Base-by-base conservation (phyloP, 1,140 invertebrate species). In the Brachionus calyciflorus region DNA sequence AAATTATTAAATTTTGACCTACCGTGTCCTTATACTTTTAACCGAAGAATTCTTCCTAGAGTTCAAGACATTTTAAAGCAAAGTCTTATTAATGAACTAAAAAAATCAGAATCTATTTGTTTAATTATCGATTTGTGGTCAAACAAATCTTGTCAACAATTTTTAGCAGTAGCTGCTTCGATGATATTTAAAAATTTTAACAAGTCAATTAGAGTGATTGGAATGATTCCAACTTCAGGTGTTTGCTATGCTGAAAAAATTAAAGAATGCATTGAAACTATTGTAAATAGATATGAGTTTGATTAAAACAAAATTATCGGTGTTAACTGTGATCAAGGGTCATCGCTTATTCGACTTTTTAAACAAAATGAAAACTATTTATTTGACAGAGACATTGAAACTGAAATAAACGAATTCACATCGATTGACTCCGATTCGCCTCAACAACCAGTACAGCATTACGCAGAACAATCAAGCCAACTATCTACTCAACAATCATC, bases 31-130 rank as follows among this genome's bases (percentile, higher is more conserved):
- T n/a, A n/a, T n/a, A n/a, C n/a, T n/a, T n/a, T n/a, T n/a, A n/a
- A n/a, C n/a, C n/a, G n/a, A n/a, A n/a, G n/a, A n/a, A n/a, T n/a
- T n/a, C n/a, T n/a, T n/a, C n/a, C n/a, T n/a, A n/a, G n/a, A n/a
- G n/a, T n/a, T n/a, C n/a, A n/a, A n/a, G n/a, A n/a, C n/a, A n/a
- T n/a, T n/a, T n/a, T n/a, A n/a, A n/a, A n/a, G n/a, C n/a, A n/a
- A n/a, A n/a, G n/a, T n/a, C n/a, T n/a, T n/a, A n/a, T n/a, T n/a
- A n/a, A n/a, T n/a, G n/a, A n/a, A n/a, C n/a, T n/a, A n/a, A n/a
- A n/a, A n/a, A n/a, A n/a, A n/a, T n/a, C n/a, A n/a, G n/a, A 55
- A 55, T 55, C 51, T 28, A 55, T 55, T 21, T 55, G 51, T 55
- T 55, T 55, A 55, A 55, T 55, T 26, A 26, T 55, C 51, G 19